phyloP scores from a whole-genome alignment of 1,140 invertebrate species.

The Oscheius sp. region DNA sequence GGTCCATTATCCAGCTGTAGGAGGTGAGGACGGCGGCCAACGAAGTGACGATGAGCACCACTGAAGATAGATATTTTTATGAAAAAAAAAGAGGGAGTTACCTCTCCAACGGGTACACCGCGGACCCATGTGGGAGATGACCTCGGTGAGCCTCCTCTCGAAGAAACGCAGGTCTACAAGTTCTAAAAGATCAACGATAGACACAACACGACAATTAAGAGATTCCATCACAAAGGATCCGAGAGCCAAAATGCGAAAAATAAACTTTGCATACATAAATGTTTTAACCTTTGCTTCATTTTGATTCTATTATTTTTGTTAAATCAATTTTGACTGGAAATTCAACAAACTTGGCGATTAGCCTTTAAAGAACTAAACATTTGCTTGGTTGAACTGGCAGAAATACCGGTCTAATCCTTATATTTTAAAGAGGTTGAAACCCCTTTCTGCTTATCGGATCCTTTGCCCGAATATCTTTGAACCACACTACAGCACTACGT shows the following conservation, averaged over 20 bases:
- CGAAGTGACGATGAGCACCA: slow-evolving; percentile 26
- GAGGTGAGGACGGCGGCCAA: slow-evolving; percentile 20
- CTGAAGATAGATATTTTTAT: slow-evolving; percentile 2
- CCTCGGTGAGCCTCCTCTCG: slow-evolving; percentile 88
- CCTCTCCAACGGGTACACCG: slow-evolving; percentile 87
- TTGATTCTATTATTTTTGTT: background rate
- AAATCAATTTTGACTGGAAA: background rate
- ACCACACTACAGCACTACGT: too few relatives aligned
- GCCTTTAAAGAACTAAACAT: too few relatives aligned
- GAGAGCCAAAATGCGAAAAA: too few relatives aligned
- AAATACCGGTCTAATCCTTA: too few relatives aligned
- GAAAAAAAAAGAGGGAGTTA: slow-evolving; percentile 61
- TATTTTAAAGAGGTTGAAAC: too few relatives aligned
- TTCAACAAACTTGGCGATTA: background rate
- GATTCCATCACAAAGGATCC: too few relatives aligned
- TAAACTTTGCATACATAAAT: too few relatives aligned
- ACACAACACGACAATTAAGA: too few relatives aligned
- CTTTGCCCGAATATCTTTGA: too few relatives aligned
- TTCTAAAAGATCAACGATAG: too few relatives aligned
- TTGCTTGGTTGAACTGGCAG: too few relatives aligned
- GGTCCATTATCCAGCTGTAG: slow-evolving; percentile 17
- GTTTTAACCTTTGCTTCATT: background rate
- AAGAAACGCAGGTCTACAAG: slow-evolving; percentile 91
- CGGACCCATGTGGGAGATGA: slow-evolving; percentile 87
- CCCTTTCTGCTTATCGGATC: too few relatives aligned